Conservation (phyloP, 2,888 invertebrate genomes). For the Hypsopygia costalis region DNA sequence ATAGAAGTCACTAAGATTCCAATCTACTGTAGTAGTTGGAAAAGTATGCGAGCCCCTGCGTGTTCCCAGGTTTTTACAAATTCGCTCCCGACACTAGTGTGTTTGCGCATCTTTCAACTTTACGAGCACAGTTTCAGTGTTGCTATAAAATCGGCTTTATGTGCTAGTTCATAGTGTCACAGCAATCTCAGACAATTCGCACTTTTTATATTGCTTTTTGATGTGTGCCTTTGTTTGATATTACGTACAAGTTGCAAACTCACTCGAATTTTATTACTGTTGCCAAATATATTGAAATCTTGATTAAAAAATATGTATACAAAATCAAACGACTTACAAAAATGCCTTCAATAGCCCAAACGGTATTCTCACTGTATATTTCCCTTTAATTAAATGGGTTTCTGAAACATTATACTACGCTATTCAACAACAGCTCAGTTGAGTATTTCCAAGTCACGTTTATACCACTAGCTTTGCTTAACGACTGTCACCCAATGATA, state of each 20-base stretch:
- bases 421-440: no score
- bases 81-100: conserved; percentile 31
- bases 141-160: conserved; percentile 51
- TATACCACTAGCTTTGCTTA: no score
- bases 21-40: no score
- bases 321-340: no score
- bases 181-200: conserved; percentile 43
- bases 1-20: no score
- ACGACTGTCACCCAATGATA: no score
- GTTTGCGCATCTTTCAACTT: conserved; percentile 45
- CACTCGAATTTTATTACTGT: background rate
- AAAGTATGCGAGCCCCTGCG: background rate
- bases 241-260: conserved; percentile 8
- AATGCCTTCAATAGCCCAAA: no score
- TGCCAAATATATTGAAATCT: background rate
- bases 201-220: conserved; percentile 38
- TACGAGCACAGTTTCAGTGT: conserved; percentile 44
- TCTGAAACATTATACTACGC: no score
- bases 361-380: no score
- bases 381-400: no score
- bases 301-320: background rate
- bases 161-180: conserved; percentile 42
- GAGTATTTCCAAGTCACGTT: no score
- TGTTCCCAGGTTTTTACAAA: conserved; percentile 14
- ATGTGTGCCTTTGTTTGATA: conserved; percentile 19